phyloP scores from a whole-genome alignment of 2,888 invertebrate species.

The Metellina segmentata region DNA sequence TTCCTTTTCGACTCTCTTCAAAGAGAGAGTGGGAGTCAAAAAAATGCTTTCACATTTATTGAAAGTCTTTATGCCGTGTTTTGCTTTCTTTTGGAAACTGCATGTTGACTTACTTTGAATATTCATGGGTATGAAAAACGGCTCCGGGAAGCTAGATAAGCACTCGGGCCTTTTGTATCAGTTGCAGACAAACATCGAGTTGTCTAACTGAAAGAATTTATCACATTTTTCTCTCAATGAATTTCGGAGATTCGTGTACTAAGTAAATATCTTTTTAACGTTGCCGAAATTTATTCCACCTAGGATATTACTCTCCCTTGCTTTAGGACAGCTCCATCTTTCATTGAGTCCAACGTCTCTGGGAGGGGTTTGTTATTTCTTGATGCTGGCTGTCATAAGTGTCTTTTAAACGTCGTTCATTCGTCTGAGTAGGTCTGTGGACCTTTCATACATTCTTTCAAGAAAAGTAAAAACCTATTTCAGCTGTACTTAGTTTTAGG shows the following conservation, averaged over 20 bases:
- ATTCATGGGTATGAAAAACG: slow-evolving; percentile 31
- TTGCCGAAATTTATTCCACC: background rate
- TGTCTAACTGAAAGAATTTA: slow-evolving; percentile 21
- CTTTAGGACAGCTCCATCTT: background rate
- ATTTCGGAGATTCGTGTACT: background rate
- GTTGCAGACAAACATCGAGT: slow-evolving; percentile 19
- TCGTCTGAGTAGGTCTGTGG: background rate
- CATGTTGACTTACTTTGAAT: slow-evolving; percentile 60
- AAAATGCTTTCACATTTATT: slow-evolving; percentile 49
- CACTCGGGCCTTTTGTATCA: slow-evolving; percentile 4
- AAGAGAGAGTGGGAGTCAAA: background rate
- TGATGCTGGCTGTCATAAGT: background rate
- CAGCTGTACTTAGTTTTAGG: background rate
- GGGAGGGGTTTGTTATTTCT: background rate
- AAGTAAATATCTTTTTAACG: slow-evolving; percentile 1
- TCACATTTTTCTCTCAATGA: slow-evolving; percentile 10
- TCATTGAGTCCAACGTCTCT: background rate
- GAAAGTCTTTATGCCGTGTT: slow-evolving; percentile 43
- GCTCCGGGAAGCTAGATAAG: slow-evolving; percentile 24
- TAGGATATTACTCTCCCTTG: background rate
- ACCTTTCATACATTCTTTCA: background rate
- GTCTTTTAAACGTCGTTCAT: background rate
- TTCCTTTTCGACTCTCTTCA: background rate
- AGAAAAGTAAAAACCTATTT: background rate
- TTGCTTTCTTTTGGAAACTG: slow-evolving; percentile 40